phyloP scores from a whole-genome alignment of 92 coral and sea anemone genomes.

The Zoanthus sansibaricus region DNA sequence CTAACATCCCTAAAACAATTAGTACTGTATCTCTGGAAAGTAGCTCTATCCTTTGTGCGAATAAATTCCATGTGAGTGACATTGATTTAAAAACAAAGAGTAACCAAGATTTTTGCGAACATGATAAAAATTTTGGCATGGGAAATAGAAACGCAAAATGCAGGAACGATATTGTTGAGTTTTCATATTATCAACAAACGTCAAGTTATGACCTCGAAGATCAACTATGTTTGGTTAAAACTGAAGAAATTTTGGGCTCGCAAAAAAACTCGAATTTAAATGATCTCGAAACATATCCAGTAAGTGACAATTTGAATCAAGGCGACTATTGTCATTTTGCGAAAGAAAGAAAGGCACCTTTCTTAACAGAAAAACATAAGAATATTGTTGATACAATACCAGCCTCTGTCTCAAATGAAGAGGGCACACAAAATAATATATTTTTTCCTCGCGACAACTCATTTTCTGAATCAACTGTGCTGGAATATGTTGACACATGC shows the following conservation, averaged over 20 bases:
- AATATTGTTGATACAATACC: not conserved
- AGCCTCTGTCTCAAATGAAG: not conserved
- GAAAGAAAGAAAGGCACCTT: not conserved
- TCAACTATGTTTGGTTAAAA: not conserved
- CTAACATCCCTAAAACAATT: not conserved
- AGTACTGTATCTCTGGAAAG: not conserved
- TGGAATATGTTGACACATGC: not conserved
- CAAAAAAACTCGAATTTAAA: not conserved
- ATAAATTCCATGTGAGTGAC: not conserved
- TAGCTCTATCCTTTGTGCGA: not conserved
- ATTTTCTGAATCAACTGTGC: conserved; percentile 7
- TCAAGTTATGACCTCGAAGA: not conserved
- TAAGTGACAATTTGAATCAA: not conserved
- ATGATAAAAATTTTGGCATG: not conserved
- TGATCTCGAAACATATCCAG: not conserved
- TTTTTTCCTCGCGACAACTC: not conserved
- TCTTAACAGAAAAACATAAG: not conserved
- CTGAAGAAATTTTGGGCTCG: not conserved
- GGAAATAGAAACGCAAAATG: not conserved
- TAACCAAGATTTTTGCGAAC: not conserved
- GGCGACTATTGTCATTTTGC: not conserved
- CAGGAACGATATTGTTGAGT: not conserved
- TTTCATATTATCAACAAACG: conserved; percentile 7
- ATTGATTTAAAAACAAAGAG: not conserved
- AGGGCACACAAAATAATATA: not conserved